Percentiles rank a stretch among this genome's conserved stretches.
phyloP scores from a whole-genome alignment of 1,140 invertebrate genomes.

The Drosophila triauraria region DNA sequence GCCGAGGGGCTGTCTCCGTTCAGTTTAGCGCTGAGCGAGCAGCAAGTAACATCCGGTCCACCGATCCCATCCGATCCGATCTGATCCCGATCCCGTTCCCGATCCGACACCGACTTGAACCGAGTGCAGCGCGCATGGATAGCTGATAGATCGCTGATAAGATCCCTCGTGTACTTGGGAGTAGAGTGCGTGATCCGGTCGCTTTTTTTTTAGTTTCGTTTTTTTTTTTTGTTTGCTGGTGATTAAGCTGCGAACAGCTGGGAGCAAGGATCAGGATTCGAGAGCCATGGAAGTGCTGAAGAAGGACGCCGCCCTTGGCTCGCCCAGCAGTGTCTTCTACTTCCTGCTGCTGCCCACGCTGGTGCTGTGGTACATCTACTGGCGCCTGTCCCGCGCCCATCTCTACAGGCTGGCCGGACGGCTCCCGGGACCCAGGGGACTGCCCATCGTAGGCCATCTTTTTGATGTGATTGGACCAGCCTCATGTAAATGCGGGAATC shows the following conservation, averaged over 20 bases:
- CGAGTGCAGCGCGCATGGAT: constrained; percentile 25
- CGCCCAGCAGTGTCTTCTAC: constrained; percentile 88
- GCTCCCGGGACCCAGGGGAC: constrained; percentile 89
- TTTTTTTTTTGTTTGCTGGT: constrained; percentile 38
- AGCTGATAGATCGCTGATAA: constrained; percentile 13
- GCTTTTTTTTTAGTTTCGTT: constrained; percentile 7
- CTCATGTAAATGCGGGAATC: constrained; percentile 66
- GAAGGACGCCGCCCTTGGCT: constrained; percentile 82
- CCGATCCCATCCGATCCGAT: constrained; percentile 17
- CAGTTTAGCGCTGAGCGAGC: constrained; percentile 68
- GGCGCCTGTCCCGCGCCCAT: constrained; percentile 89
- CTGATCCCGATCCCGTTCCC: constrained; percentile 14
- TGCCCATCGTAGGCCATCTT: constrained; percentile 90
- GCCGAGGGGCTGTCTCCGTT: constrained; percentile 39
- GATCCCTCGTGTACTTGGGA: constrained; percentile 20
- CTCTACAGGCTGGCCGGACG: constrained; percentile 90
- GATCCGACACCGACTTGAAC: constrained; percentile 9
- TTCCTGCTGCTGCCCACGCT: constrained; percentile 89
- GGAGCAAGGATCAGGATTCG: constrained; percentile 14
- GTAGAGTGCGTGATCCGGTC: constrained; percentile 27
- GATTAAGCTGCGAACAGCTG: constrained; percentile 10
- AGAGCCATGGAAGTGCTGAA: constrained; percentile 70
- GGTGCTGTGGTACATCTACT: constrained; percentile 90
- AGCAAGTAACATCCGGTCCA: constrained; percentile 68
- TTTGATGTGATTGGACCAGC: constrained; percentile 89